phyloP scores from a whole-genome alignment of 2,113 vertebrate genomes.

The Pollimyrus isidori region DNA sequence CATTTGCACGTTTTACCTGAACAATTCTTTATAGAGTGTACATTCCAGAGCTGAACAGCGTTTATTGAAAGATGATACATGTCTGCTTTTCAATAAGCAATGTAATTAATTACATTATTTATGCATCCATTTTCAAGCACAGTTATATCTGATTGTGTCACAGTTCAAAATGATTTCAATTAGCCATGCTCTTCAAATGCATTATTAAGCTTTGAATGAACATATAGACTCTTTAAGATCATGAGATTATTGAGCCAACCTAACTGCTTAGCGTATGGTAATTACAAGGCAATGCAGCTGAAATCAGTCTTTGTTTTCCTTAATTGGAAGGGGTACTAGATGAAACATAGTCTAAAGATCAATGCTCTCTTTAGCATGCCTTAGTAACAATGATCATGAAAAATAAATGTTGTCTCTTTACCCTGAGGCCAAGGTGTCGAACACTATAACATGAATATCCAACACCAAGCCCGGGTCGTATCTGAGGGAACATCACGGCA shows the following conservation, averaged over 20 bases:
- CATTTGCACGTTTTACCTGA: background rate
- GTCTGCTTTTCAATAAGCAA: background rate
- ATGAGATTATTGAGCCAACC: background rate
- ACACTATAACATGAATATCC: background rate
- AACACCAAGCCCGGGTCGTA: background rate
- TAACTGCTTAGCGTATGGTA: background rate
- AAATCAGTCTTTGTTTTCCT: constrained; percentile 1
- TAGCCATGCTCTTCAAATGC: background rate
- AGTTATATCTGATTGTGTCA: background rate
- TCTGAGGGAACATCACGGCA: background rate
- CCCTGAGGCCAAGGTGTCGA: background rate
- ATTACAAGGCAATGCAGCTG: background rate
- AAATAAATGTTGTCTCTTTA: constrained; percentile 7
- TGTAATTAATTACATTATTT: constrained; percentile 6
- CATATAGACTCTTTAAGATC: constrained; percentile 4
- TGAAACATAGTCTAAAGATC: background rate
- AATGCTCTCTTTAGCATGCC: background rate
- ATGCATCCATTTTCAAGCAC: background rate
- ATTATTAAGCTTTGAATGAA: background rate
- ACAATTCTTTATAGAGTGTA: background rate
- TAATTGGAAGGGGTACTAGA: background rate
- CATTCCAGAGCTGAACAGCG: background rate
- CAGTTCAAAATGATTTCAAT: background rate
- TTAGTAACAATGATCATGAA: constrained; percentile 7
- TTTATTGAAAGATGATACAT: background rate